Evolutionary conservation across 2,113 vertebrate genomes (phyloP).

Genomic region (Sturnira hondurensis): DNA sequence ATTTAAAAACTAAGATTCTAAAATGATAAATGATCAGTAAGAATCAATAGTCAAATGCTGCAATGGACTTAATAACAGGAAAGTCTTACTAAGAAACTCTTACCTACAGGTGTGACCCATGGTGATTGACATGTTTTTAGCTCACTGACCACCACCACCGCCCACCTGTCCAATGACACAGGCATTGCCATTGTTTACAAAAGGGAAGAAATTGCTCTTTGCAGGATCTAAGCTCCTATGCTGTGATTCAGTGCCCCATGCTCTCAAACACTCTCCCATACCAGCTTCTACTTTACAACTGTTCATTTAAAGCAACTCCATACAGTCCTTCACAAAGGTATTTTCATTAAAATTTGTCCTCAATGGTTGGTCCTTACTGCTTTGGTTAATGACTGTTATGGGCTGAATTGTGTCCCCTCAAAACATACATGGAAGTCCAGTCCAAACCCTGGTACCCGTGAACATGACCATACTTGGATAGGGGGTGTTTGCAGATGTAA

Average conservation of each 20-base stretch:
- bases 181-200: not conserved
- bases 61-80: not conserved
- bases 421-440: not conserved
- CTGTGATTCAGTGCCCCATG: not conserved
- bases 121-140: not conserved
- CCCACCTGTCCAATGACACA: not conserved
- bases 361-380: not conserved
- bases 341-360: not conserved
- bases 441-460: not conserved
- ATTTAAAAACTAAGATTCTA: not conserved
- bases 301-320: not conserved
- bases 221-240: not conserved
- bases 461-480: not conserved
- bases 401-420: not conserved
- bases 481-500: not conserved
- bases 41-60: not conserved
- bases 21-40: not conserved
- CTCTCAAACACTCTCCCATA: not conserved
- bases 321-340: not conserved
- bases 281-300: not conserved
- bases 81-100: not conserved
- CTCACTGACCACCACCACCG: not conserved
- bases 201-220: not conserved
- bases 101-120: not conserved
- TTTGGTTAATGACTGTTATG: not conserved